Conservation (phyloP, 2,113 vertebrate species). For the Peromyscus californicus region DNA sequence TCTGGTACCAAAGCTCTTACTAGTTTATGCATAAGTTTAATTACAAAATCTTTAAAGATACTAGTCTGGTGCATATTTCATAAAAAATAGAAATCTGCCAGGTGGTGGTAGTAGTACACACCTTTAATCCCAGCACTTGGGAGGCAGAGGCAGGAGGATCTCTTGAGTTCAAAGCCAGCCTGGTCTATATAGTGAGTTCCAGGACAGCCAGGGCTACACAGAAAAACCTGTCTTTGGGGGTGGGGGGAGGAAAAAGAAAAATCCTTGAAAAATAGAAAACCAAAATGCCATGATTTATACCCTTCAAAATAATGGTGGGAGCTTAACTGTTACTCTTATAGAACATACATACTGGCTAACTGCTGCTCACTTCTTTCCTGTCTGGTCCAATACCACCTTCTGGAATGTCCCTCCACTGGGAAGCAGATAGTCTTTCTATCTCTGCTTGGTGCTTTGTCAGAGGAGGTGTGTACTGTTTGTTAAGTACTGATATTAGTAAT, state of each 20-base stretch:
- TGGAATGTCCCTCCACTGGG: neutral
- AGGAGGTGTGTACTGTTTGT: neutral
- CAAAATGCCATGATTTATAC: neutral
- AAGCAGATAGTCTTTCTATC: neutral
- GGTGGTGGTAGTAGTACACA: neutral
- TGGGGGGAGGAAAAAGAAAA: neutral
- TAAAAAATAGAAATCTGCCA: slow-evolving; percentile 41
- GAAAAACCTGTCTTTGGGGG: no score
- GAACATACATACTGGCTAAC: neutral
- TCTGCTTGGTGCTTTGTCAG: neutral
- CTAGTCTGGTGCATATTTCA: neutral
- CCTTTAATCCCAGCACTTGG: neutral
- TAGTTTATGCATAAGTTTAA: slow-evolving; percentile 53
- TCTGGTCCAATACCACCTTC: neutral
- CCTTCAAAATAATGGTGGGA: neutral
- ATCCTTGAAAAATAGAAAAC: slow-evolving; percentile 44
- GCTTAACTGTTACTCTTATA: neutral
- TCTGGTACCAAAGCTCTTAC: neutral
- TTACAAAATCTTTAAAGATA: slow-evolving; percentile 51
- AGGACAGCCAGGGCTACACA: neutral
- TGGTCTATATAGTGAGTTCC: neutral
- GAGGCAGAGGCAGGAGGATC: neutral
- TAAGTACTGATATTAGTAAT: neutral
- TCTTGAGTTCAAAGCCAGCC: neutral
- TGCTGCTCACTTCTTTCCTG: neutral